phyloP scores from a whole-genome alignment of 1,140 invertebrate genomes.

The Matsumurasca onukii region DNA sequence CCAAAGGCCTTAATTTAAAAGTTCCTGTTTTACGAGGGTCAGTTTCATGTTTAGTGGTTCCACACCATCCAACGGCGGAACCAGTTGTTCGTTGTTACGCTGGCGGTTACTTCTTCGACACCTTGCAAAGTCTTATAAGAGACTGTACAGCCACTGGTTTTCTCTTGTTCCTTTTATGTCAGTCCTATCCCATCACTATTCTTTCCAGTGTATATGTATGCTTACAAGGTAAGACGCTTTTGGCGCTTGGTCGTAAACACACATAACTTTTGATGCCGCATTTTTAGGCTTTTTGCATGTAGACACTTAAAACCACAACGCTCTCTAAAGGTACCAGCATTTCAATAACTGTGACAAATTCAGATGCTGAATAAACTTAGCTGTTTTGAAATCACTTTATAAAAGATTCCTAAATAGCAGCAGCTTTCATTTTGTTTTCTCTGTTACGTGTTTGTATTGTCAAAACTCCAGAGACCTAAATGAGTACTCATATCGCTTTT shows the following conservation, averaged over 20 bases:
- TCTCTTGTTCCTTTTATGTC: slow-evolving; percentile 5
- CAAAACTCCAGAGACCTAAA: not conserved
- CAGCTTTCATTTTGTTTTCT: slow-evolving; percentile 5
- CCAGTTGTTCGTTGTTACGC: slow-evolving; percentile 1
- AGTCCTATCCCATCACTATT: no score
- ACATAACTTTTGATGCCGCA: slow-evolving; percentile 47
- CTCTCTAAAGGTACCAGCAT: slow-evolving; percentile 47
- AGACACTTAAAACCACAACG: slow-evolving; percentile 45
- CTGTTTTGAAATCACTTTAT: no score
- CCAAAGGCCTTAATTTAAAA: not conserved
- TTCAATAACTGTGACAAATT: no score
- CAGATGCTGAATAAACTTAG: no score
- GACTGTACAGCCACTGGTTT: not conserved
- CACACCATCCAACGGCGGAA: no score
- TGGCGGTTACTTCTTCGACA: not conserved
- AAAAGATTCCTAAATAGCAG: not conserved
- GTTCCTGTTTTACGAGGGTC: no score
- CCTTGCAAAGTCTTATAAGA: slow-evolving; percentile 7
- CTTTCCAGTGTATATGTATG: no score
- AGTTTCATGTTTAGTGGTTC: not conserved
- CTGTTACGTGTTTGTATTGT: not conserved
- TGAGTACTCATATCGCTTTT: not conserved
- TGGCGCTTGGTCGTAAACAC: no score
- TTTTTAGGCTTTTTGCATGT: slow-evolving; percentile 52
- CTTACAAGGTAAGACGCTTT: no score